Evolutionary conservation across 2,888 invertebrate species (phyloP).

Genomic region (Spilosoma lubricipeda): DNA sequence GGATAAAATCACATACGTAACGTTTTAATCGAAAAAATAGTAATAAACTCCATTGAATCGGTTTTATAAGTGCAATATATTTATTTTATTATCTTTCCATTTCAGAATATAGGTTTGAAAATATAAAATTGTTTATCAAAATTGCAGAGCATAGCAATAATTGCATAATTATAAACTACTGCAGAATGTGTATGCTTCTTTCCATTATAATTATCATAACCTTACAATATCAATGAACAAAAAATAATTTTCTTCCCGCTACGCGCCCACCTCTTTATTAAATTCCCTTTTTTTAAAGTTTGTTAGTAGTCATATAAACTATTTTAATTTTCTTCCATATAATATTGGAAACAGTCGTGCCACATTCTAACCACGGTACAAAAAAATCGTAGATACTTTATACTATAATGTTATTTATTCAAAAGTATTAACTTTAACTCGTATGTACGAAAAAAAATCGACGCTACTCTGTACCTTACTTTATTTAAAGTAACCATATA

Average conservation of each 20-base stretch:
- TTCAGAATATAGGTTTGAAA: slow-evolving; percentile 16
- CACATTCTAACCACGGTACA: slow-evolving; percentile 16
- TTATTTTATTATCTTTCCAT: slow-evolving; percentile 14
- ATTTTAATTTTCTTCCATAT: not conserved
- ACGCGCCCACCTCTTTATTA: slow-evolving; percentile 37
- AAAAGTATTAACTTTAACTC: slow-evolving; percentile 9
- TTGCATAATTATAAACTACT: slow-evolving; percentile 36
- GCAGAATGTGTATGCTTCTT: slow-evolving; percentile 43
- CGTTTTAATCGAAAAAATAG: slow-evolving; percentile 23
- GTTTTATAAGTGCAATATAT: slow-evolving; percentile 36
- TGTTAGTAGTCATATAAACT: not conserved
- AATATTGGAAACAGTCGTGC: slow-evolving; percentile 4
- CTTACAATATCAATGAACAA: slow-evolving; percentile 32
- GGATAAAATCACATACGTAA: slow-evolving; percentile 25
- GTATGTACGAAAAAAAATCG: slow-evolving; percentile 10
- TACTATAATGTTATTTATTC: slow-evolving; percentile 18
- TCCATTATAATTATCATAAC: slow-evolving; percentile 24
- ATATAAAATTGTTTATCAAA: slow-evolving; percentile 20
- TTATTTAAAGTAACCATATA: slow-evolving; percentile 10
- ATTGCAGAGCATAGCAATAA: slow-evolving; percentile 25
- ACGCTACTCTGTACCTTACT: slow-evolving; percentile 31
- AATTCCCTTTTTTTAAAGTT: not conserved
- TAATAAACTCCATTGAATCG: slow-evolving; percentile 12
- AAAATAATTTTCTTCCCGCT: slow-evolving; percentile 28
- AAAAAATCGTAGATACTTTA: slow-evolving; percentile 6